phyloP scores from a whole-genome alignment of 2,113 vertebrate genomes.

The Vimba vimba region DNA sequence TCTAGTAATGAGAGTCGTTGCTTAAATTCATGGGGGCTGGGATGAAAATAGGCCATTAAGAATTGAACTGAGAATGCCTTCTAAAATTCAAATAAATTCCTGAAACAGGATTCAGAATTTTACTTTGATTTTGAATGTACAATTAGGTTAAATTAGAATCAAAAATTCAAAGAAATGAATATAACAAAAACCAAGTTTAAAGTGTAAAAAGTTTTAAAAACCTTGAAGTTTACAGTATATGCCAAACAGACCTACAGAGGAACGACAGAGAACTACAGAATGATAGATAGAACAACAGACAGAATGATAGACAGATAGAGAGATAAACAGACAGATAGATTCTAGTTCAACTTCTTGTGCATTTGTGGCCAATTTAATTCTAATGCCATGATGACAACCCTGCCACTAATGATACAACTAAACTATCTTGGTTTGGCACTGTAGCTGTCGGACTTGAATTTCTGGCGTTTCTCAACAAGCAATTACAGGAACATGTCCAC shows the following conservation, averaged over 20 bases:
- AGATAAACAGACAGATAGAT: neutral
- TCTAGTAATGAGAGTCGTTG: neutral
- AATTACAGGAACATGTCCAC: conserved; percentile 12
- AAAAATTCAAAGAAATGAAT: neutral
- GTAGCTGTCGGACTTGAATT: neutral
- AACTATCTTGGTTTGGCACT: neutral
- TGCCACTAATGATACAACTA: conserved; percentile 7
- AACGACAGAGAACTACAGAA: neutral
- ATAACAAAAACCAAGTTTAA: neutral
- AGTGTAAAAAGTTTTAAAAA: neutral
- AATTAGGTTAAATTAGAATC: neutral
- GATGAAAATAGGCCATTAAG: neutral
- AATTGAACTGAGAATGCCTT: neutral
- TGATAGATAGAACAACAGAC: neutral
- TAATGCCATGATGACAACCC: neutral
- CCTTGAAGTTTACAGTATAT: neutral
- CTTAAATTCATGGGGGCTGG: neutral
- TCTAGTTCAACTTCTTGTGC: neutral
- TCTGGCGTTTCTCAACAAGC: neutral
- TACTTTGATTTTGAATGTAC: neutral
- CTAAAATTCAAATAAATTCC: neutral
- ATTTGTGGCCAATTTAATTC: neutral
- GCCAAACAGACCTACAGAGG: neutral
- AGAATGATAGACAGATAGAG: neutral
- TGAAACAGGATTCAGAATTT: neutral